Evolutionary conservation across 2,797 vertebrate genomes (phyloP).

Genomic region (Gastrophryne carolinensis): DNA sequence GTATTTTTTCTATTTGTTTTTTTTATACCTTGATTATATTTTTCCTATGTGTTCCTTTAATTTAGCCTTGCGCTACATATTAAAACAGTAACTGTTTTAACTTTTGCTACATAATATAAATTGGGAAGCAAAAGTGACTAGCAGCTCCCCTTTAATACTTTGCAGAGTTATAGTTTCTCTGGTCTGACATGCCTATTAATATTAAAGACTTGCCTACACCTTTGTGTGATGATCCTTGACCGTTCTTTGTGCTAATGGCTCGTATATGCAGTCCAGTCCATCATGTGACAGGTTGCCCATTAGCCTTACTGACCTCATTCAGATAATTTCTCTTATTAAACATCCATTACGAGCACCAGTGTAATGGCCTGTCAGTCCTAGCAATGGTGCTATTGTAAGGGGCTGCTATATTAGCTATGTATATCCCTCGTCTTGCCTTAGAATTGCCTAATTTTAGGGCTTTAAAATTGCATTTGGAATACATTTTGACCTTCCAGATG

Average conservation of each 20-base stretch:
- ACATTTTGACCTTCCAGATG: no score
- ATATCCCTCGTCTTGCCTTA: no score
- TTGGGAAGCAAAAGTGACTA: background rate
- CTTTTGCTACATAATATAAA: conserved; percentile 25
- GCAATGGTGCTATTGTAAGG: background rate
- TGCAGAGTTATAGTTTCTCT: conserved; percentile 14
- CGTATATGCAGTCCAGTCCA: conserved; percentile 14
- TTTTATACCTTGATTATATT: no score
- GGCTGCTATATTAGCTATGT: no score
- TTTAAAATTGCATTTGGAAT: no score
- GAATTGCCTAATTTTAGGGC: no score
- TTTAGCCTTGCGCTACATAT: conserved; percentile 3
- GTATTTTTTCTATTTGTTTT: no score
- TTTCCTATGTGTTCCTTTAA: no score
- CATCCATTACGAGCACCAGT: conserved; percentile 40
- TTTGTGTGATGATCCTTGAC: conserved; percentile 39
- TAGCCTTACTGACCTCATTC: conserved; percentile 37
- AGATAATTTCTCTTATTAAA: conserved; percentile 47
- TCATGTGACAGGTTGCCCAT: conserved; percentile 22
- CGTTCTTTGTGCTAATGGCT: conserved; percentile 5
- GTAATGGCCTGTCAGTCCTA: background rate
- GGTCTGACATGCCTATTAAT: conserved; percentile 30
- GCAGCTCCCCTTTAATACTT: conserved; percentile 2
- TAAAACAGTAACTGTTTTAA: conserved; percentile 7
- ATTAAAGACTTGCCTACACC: conserved; percentile 25